Evolutionary conservation across 2,113 vertebrate genomes (phyloP), one percentile per base, ranked within the genome.

Genomic region (Microtus montanus): DNA sequence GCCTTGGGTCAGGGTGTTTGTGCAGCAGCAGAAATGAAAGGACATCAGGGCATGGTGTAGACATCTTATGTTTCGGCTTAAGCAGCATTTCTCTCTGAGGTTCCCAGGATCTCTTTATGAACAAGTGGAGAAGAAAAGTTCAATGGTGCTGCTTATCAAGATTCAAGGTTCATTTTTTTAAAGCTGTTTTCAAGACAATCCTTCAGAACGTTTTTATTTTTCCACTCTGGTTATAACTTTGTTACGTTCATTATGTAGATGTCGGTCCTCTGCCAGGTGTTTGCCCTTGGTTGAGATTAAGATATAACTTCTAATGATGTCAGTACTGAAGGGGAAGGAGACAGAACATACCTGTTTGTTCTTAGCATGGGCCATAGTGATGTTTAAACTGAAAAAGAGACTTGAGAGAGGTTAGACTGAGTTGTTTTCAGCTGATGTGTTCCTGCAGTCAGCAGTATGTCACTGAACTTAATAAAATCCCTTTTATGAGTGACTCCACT

Each of bases 311-410:
- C 7, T 82, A 70, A 54, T n/a, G 38, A 61, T 90, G 26, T 20
- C 66, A 0, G n/a, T 91, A 33, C 30, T 63, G 15, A 28, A 82
- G 58, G 4, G 24, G n/a, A 68, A 2, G 9, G n/a, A 90, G 33
- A 87, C 10, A 84, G 54, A 7, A 28, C 64, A 71, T 2, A 64
- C 0, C 1, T 92, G 28, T 80, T 93, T 86, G 79, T 11, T 70
- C 14, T 70, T 49, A 66, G 12, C 66, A 83, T 2, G 77, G 68
- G 22, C 33, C 49, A 77, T 20, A 71, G 14, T 90, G 82, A 77
- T 63, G 75, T 80, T 91, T 63, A 61, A 92, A 12, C n/a, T 86
- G 54, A 96, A 79, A 87, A 89, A 15, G 30, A 82, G 12, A 87
- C 38, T 28, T 86, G 30, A 87, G 44, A 70, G 35, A 90, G 24